Conservation (phyloP, 2,113 vertebrate species). For the Todiramphus saurophagus region DNA sequence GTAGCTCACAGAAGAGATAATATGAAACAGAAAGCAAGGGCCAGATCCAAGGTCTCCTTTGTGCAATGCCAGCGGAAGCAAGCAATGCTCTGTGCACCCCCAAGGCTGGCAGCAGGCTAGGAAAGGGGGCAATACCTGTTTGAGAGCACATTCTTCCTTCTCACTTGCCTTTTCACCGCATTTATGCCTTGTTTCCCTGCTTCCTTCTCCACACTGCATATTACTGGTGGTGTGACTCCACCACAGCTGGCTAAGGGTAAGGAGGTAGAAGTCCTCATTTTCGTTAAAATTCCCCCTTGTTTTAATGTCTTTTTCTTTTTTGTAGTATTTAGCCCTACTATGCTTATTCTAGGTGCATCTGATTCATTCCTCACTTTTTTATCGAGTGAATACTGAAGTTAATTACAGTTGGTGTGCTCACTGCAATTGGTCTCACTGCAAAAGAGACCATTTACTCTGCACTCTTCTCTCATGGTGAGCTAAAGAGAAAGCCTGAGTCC, state of each 20-base stretch:
- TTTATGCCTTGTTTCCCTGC: neutral
- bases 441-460: neutral
- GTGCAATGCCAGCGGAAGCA: accelerated
- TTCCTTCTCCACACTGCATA: neutral
- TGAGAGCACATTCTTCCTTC: neutral
- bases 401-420: neutral
- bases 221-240: neutral
- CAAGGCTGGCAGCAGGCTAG: neutral
- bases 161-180: neutral
- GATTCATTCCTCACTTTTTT: neutral
- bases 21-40: accelerated
- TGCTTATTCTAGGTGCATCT: neutral
- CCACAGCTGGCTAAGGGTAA: neutral
- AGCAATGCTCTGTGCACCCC: neutral
- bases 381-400: neutral
- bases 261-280: neutral
- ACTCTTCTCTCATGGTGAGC: neutral
- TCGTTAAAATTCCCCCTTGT: neutral
- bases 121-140: neutral
- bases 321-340: neutral
- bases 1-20: neutral
- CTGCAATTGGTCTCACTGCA: neutral
- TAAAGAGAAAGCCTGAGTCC: constrained; percentile 17
- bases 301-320: neutral
- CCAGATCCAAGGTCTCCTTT: neutral